Conservation (phyloP, 2,797 vertebrate species). For the Tachyglossus aculeatus region DNA sequence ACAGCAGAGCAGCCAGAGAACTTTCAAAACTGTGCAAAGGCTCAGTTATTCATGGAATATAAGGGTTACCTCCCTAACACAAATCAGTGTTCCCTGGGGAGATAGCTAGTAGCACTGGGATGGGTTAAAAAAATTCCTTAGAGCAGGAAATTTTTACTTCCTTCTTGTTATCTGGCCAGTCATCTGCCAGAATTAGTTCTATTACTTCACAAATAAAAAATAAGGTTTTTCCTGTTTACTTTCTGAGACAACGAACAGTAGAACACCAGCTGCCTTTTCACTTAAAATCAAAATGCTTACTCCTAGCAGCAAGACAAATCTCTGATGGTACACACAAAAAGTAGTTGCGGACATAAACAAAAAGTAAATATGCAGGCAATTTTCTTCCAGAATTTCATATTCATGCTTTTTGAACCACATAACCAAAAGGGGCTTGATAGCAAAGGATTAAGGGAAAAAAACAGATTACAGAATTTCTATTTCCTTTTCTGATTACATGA, state of each 20-base stretch:
- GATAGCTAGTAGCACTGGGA: not conserved
- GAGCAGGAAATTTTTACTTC: conserved; percentile 30
- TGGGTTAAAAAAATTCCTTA: not conserved
- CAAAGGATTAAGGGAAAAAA: conserved; percentile 19
- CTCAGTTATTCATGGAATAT: not conserved
- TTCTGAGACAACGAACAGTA: conserved; percentile 9
- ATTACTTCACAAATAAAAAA: conserved; percentile 25
- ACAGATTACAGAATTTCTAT: not conserved
- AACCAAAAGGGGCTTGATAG: conserved; percentile 13
- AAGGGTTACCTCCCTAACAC: not conserved
- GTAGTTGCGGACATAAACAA: conserved; percentile 6
- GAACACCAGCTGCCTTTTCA: conserved; percentile 29
- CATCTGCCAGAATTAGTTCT: conserved; percentile 32
- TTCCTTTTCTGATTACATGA: not conserved
- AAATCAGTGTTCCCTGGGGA: not conserved
- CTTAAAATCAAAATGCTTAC: not conserved
- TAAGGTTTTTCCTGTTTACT: conserved; percentile 47
- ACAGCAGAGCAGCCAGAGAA: not conserved
- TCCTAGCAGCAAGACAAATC: not conserved
- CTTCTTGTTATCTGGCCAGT: conserved; percentile 11
- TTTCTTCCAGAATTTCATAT: not conserved
- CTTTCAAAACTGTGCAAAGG: not conserved
- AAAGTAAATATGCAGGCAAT: conserved; percentile 4
- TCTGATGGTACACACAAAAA: not conserved
- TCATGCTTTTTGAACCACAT: not conserved